Percentiles rank a stretch among this genome's conserved stretches.
These are phyloP conservation scores for Bettongia penicillata DNA, from an alignment of 2,113 vertebrate genomes.

Conservation along the genomic window DNA sequence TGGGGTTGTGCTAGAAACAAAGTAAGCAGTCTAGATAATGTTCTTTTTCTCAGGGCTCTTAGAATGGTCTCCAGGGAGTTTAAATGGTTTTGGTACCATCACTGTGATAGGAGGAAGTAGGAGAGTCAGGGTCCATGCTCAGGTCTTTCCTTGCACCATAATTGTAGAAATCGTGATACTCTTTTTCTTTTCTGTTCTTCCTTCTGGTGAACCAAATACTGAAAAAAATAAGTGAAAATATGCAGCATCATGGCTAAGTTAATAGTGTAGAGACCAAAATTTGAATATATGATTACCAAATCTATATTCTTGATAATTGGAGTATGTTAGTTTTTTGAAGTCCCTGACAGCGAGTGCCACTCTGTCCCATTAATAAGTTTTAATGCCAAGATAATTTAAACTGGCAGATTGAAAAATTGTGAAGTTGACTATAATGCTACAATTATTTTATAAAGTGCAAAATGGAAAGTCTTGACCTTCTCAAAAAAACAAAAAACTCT, in stretches of 20 bases:
- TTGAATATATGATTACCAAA: background rate
- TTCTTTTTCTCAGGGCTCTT: background rate
- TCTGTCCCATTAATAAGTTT: background rate
- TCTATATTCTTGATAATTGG: background rate
- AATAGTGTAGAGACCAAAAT: background rate
- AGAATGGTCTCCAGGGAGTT: background rate
- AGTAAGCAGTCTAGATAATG: background rate
- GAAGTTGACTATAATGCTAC: background rate
- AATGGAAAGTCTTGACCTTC: background rate
- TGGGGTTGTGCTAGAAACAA: background rate
- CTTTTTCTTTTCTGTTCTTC: background rate
- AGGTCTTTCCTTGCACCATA: background rate
- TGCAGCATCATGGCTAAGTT: background rate
- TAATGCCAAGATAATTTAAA: background rate
- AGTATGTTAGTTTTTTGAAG: background rate
- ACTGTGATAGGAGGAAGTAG: background rate
- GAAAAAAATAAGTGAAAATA: background rate
- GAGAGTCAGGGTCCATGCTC: background rate
- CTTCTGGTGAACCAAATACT: background rate
- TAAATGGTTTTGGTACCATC: background rate
- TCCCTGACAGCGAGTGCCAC: background rate
- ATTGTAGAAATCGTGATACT: background rate
- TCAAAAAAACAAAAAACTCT: too few species aligned
- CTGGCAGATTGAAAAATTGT: background rate
- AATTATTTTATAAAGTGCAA: background rate